Conservation (phyloP, 2,888 invertebrate genomes). For the Hydropsyche betteni region DNA sequence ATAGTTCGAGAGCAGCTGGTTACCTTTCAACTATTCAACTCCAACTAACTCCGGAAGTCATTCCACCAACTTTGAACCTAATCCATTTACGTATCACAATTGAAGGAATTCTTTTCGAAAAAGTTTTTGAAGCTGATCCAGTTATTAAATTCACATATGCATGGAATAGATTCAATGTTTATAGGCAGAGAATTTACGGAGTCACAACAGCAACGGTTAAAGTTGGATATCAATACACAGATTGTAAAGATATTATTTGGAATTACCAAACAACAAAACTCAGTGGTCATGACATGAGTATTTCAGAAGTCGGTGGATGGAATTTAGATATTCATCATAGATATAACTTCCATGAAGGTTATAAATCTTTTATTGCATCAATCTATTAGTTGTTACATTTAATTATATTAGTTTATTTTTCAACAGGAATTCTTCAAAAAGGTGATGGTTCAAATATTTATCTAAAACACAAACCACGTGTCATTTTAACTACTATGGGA, state of each 20-base stretch:
- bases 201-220: constrained; percentile 93
- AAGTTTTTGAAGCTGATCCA: constrained; percentile 94
- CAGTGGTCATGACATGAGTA: constrained; percentile 96
- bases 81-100: constrained; percentile 93
- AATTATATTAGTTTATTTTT: constrained; percentile 1
- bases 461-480: constrained; percentile 89
- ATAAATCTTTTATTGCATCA: constrained; percentile 48
- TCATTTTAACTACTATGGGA: constrained; percentile 91
- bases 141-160: constrained; percentile 96
- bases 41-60: constrained; percentile 85
- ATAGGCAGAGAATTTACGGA: constrained; percentile 95
- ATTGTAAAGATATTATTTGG: constrained; percentile 94
- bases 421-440: constrained; percentile 90
- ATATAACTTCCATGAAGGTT: constrained; percentile 97
- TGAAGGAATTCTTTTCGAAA: constrained; percentile 93
- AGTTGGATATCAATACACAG: constrained; percentile 95
- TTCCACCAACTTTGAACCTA: constrained; percentile 82
- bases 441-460: constrained; percentile 97
- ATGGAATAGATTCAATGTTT: constrained; percentile 97
- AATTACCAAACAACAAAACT: constrained; percentile 94
- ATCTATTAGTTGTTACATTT: not conserved
- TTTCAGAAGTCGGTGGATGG: constrained; percentile 97
- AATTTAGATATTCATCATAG: constrained; percentile 97
- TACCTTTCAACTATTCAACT: constrained; percentile 92
- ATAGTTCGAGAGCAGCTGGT: constrained; percentile 93